Percentiles rank a stretch among this genome's conserved stretches.
Conservation (phyloP, 30 jellyfish, hydroid and myxozoan genomes). For the Turritopsis rubra region DNA sequence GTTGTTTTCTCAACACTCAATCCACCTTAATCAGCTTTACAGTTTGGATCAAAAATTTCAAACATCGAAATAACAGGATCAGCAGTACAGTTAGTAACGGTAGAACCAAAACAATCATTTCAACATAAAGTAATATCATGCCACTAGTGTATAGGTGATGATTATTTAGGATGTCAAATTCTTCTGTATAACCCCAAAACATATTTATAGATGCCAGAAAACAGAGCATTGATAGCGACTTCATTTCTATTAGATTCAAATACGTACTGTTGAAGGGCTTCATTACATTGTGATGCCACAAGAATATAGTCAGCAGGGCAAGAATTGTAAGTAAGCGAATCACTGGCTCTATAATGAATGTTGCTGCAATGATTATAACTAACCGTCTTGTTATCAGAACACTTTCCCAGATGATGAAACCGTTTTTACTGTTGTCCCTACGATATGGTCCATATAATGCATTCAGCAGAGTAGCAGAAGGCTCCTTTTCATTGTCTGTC, state of each 20-base stretch:
- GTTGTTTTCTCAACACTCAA: no score
- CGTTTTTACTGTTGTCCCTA: background rate
- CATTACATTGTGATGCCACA: background rate
- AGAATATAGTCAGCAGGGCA: background rate
- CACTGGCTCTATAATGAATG: background rate
- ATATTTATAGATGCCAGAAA: background rate
- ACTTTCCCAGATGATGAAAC: background rate
- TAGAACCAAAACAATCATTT: background rate
- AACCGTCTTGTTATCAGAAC: background rate
- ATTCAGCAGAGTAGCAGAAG: background rate
- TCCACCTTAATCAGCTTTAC: background rate
- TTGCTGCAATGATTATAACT: background rate
- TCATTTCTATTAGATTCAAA: background rate
- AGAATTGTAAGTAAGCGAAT: background rate
- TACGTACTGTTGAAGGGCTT: background rate
- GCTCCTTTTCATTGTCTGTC: background rate
- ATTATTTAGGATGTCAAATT: background rate
- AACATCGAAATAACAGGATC: background rate
- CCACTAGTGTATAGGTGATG: background rate
- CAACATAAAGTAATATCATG: background rate
- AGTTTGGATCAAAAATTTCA: background rate
- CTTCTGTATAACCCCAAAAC: background rate
- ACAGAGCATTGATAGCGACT: background rate
- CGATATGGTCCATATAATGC: background rate
- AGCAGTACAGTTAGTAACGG: background rate